Base-by-base conservation (phyloP, 1,140 invertebrate species). In the Brachionus angularis region DNA sequence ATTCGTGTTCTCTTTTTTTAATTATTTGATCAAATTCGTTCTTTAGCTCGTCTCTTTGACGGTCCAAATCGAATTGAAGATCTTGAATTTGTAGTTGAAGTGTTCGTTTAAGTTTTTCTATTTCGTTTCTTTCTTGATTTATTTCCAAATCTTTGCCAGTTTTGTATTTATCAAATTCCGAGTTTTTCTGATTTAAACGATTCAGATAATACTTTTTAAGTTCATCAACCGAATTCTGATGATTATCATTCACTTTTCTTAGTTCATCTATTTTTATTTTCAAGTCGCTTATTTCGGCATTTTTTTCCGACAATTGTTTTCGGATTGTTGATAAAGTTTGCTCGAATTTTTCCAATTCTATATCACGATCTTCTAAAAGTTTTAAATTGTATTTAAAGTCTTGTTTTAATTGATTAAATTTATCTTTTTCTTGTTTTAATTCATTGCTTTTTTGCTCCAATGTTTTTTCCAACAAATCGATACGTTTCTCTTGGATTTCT, bases 301-400 rank as follows among this genome's bases (percentile, higher is more conserved):
- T 78, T 62, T 78, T 77, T 0, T 72, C 50, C 73, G 76, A 79
- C 27, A 49, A 77, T 72, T 23, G 75, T 73, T 53, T 76, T 76
- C 5, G 76, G 49, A 36, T 73, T 80, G 79, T 78, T 73, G 74
- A 44, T 64, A 78, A 75, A 21, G 74, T 69, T 16, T 73, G 62
- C 74, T 81, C 80, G 76, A 78, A 80, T 73, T 74, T 76, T 62
- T 79, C 78, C 25, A 81, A 67, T 71, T 81, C 80, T 27, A 75
- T 72, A 61, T 81, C 80, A 70, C 80, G 74, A 31, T 81, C 78
- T 50, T 76, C 76, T 8, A 81, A 44, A 10, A 81, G 72, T 62
- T 76, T 77, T 7, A 81, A 70, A 62, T 81, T 81, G 64, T 80
- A 81, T 64, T 80, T 80, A 72, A 81, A 81, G 72, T 80, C 78